phyloP scores from a whole-genome alignment of 1,140 invertebrate genomes.

The Ceratosolen solmsi region DNA sequence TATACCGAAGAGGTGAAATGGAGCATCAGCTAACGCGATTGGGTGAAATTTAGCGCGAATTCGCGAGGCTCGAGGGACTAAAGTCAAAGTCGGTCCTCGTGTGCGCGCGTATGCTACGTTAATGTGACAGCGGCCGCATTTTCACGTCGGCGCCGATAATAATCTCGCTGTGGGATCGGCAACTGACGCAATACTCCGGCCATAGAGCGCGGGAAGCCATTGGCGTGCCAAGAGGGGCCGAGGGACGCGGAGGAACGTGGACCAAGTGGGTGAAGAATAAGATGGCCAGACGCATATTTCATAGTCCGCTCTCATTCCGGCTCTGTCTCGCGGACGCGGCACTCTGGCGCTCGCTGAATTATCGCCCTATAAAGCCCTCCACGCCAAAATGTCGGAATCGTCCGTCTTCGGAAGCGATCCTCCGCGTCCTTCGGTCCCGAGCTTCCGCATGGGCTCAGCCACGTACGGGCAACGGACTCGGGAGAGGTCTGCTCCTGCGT shows the following conservation, averaged over 20 bases:
- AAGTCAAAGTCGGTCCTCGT: constrained; percentile 59
- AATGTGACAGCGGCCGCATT: constrained; percentile 70
- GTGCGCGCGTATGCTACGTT: constrained; percentile 58
- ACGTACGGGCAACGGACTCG: background rate
- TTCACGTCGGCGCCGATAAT: constrained; percentile 66
- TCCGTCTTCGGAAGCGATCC: background rate
- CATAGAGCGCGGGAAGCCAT: background rate
- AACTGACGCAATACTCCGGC: background rate
- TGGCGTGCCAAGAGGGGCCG: background rate
- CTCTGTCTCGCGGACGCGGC: constrained; percentile 50
- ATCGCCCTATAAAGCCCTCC: constrained; percentile 5
- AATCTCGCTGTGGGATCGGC: too few species aligned
- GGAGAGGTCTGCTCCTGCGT: background rate
- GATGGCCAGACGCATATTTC: constrained; percentile 72
- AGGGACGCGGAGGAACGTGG: background rate
- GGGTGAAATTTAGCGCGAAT: background rate
- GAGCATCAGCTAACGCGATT: constrained; percentile 45
- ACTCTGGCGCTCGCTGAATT: constrained; percentile 33
- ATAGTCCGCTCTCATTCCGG: constrained; percentile 29
- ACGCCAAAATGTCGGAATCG: constrained; percentile 26
- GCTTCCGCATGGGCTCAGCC: too few species aligned
- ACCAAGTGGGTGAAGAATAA: constrained; percentile 70
- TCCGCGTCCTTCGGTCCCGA: background rate
- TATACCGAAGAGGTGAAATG: background rate
- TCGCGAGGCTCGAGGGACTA: constrained; percentile 56